Conservation (phyloP, 2,113 vertebrate species). For the Istiophorus platypterus region DNA sequence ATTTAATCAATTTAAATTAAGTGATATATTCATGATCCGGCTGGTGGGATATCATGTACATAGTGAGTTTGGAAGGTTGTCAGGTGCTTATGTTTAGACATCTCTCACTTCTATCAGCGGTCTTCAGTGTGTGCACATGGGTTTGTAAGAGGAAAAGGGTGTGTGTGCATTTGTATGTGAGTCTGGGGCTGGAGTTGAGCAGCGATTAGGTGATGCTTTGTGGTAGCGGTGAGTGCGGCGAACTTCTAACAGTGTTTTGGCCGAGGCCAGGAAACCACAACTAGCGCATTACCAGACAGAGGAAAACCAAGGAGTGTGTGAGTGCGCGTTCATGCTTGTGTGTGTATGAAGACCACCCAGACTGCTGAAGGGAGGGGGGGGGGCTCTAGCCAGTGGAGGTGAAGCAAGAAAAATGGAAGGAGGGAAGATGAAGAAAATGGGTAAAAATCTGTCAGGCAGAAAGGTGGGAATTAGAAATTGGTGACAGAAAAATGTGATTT, state of each 20-base stretch:
- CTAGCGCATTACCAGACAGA: conserved; percentile 82
- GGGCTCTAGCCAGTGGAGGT: conserved; percentile 60
- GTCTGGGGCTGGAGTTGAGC: conserved; percentile 62
- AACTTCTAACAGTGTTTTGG: conserved; percentile 81
- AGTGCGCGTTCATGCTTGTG: conserved; percentile 33
- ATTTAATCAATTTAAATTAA: conserved; percentile 2
- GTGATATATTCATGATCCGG: conserved; percentile 8
- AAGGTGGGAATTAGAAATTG: conserved; percentile 21
- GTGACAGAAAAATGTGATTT: conserved; percentile 7
- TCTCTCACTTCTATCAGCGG: conserved; percentile 26
- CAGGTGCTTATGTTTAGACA: conserved; percentile 55
- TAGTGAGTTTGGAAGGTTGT: conserved; percentile 20
- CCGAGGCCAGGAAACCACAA: conserved; percentile 80
- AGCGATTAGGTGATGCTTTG: conserved; percentile 83
- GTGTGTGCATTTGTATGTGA: conserved; percentile 30
- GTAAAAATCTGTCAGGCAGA: conserved; percentile 25
- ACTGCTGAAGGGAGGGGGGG: conserved; percentile 32
- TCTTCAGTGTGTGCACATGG: conserved; percentile 4
- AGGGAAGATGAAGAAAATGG: conserved; percentile 33
- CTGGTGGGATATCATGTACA: conserved; percentile 8
- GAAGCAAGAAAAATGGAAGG: conserved; percentile 58
- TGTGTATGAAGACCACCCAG: conserved; percentile 84
- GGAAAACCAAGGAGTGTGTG: conserved; percentile 73
- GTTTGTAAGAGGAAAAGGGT: conserved; percentile 32
- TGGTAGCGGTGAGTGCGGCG: conserved; percentile 72